phyloP scores from a whole-genome alignment of 2,888 invertebrate genomes.

The Heliconius cydno region DNA sequence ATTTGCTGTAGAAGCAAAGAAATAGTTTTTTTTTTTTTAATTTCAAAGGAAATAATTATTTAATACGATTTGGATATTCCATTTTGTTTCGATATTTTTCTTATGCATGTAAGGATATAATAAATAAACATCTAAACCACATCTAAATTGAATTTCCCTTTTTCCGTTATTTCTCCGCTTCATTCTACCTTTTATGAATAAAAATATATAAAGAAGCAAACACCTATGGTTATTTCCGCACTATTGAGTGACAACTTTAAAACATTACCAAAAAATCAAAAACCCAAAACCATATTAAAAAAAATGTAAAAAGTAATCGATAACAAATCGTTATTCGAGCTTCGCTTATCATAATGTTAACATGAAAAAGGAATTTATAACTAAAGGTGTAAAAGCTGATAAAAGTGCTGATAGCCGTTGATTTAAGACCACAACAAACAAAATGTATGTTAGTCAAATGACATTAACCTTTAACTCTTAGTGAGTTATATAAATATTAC shows the following conservation, averaged over 20 bases:
- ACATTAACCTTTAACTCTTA: constrained; percentile 18
- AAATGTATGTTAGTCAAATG: constrained; percentile 35
- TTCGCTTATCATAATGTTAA: constrained; percentile 41
- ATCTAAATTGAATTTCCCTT: too few species aligned
- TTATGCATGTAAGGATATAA: too few species aligned
- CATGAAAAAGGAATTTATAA: constrained; percentile 46
- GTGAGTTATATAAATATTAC: not conserved
- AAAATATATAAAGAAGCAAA: too few species aligned
- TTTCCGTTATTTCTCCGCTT: too few species aligned
- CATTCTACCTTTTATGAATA: too few species aligned
- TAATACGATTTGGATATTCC: not conserved
- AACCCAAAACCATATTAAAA: constrained; percentile 14
- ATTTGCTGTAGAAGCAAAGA: not conserved
- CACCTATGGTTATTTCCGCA: too few species aligned
- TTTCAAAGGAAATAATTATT: not conserved
- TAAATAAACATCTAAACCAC: too few species aligned
- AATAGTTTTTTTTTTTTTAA: too few species aligned
- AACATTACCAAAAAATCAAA: not conserved
- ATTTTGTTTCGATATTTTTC: too few species aligned
- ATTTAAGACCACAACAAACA: constrained; percentile 50
- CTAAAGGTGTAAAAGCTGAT: constrained; percentile 48
- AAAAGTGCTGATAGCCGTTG: constrained; percentile 45
- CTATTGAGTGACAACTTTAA: not conserved
- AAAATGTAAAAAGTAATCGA: constrained; percentile 30
- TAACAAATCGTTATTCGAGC: constrained; percentile 41